Conservation (phyloP, 2,888 invertebrate genomes). For the Cenopis cana region DNA sequence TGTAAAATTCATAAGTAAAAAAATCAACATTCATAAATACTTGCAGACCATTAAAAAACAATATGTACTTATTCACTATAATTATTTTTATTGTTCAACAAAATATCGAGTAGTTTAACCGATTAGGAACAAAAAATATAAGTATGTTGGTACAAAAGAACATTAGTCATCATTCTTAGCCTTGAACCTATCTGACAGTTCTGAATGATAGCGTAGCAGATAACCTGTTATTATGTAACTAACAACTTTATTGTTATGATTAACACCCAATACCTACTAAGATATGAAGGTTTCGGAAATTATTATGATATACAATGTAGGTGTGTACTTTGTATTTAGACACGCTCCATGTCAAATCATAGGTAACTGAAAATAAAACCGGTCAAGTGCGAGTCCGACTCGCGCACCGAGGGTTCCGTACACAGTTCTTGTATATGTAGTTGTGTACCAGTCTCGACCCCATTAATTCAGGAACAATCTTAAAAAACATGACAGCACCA, state of each 20-base stretch:
- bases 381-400: too few species aligned
- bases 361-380: too few species aligned
- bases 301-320: background rate
- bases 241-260: slow-evolving; percentile 52
- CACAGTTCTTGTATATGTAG: too few species aligned
- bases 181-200: slow-evolving; percentile 69
- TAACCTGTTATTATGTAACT: slow-evolving; percentile 59
- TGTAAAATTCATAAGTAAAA: background rate
- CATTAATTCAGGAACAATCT: too few species aligned
- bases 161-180: slow-evolving; percentile 52
- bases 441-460: too few species aligned
- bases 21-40: background rate
- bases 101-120: slow-evolving; percentile 27
- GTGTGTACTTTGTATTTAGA: too few species aligned
- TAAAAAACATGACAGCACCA: too few species aligned
- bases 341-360: too few species aligned
- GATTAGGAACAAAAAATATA: slow-evolving; percentile 36
- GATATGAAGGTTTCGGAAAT: background rate
- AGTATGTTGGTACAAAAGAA: slow-evolving; percentile 20
- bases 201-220: slow-evolving; percentile 21
- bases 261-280: background rate
- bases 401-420: too few species aligned
- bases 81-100: slow-evolving; percentile 1
- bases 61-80: background rate
- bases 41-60: background rate